These are phyloP conservation scores for Lucilia sericata DNA, from an alignment of 1,140 invertebrate genomes.

Conservation along the genomic window DNA sequence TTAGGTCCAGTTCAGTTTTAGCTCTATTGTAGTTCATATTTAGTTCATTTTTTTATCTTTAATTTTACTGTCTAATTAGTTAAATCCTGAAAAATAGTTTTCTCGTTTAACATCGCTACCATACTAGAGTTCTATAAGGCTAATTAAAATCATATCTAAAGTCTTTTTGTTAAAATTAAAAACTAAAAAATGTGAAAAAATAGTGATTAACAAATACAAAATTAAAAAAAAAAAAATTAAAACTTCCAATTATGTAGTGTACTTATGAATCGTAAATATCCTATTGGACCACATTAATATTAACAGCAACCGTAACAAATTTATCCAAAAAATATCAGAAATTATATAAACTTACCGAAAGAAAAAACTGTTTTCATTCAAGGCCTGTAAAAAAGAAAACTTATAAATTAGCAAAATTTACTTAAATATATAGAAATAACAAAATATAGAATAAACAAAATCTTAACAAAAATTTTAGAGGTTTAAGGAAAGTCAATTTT, in stretches of 20 bases:
- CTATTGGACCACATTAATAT: slow-evolving; percentile 33
- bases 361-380: not conserved
- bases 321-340: slow-evolving; percentile 9
- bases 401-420: not conserved
- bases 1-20: no score
- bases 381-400: slow-evolving; percentile 18
- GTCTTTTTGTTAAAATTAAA: not conserved
- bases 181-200: not conserved
- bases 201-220: slow-evolving; percentile 9
- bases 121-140: not conserved
- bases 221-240: not conserved
- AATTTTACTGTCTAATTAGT: no score
- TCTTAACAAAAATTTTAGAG: not conserved
- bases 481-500: not conserved
- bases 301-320: not conserved
- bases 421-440: not conserved
- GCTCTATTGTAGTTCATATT: no score
- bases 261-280: slow-evolving; percentile 39
- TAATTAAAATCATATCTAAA: slow-evolving; percentile 8
- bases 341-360: not conserved
- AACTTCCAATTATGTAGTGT: not conserved
- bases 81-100: no score
- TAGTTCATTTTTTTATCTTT: no score
- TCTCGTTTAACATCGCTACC: not conserved
- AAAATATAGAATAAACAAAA: slow-evolving; percentile 18